Evolutionary conservation across 2,888 invertebrate genomes (phyloP), one percentile per base, ranked within the genome.

Genomic region (Anoplius nigerrimus): DNA sequence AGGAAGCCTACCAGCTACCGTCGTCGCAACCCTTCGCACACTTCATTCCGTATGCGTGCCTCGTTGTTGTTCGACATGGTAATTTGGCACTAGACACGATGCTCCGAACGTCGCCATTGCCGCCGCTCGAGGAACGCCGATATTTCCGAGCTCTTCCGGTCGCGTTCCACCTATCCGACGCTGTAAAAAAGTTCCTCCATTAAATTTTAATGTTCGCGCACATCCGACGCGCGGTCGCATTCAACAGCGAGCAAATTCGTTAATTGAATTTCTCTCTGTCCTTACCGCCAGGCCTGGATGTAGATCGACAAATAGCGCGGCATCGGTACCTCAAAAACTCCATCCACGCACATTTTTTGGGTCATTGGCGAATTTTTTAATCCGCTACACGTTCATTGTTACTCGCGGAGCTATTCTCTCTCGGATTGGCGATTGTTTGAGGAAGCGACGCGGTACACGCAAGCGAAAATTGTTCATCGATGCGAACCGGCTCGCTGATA

Each of bases 61-160:
- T 13, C 34, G 34, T 34, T 48, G 74, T 71, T 74, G 70, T 68
- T 73, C 74, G 74, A 71, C 74, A 74, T 74, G 74, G 67, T 74
- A 74, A 74, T 74, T 74, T 67, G 65, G 55, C 74, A 68, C 74
- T 71, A 34, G 34, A 34, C 34, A 34, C 21, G 61, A 69, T 66
- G 54, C 73, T 59, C 52, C 73, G 56, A 73, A 70, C 67, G 65
- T 42, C 45, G 24, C 24, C 3, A n/a, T n/a, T n/a, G 24, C 3
- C 34, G 11, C 11, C 34, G 34, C 34, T 34, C 34, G 34, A 34
- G 66, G 54, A 69, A 73, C 67, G 60, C 52, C 64, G 66, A 74
- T 70, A 69, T 74, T 67, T 69, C 52, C 69, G 48, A 63, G 62
- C 74, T 54, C 15, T 22, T 59, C 20, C 48, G 45, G 34, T 34